Percentiles rank a stretch among this genome's conserved stretches.
Conservation (phyloP, 2,113 vertebrate species). For the Chroicocephalus ridibundus region DNA sequence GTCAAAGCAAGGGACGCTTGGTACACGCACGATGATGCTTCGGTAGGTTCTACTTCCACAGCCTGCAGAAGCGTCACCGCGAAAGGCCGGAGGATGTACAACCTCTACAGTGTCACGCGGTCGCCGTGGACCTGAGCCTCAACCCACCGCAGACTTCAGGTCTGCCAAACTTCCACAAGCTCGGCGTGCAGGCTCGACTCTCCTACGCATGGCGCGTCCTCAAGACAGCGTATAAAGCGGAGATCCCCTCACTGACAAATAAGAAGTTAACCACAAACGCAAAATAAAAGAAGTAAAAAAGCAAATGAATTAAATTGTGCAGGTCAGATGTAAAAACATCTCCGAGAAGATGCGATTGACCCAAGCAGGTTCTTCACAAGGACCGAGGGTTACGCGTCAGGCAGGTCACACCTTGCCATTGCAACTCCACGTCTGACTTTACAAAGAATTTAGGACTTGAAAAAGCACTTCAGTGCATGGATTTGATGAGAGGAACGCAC, state of each 20-base stretch:
- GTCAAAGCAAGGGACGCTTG: not conserved
- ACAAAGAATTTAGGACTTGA: not conserved
- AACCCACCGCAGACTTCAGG: not conserved
- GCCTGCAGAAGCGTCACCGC: not conserved
- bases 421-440: not conserved
- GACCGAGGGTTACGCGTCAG: not conserved
- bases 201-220: not conserved
- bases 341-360: not conserved
- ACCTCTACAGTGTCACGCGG: not conserved
- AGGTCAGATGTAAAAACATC: not conserved
- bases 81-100: not conserved
- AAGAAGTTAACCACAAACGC: not conserved
- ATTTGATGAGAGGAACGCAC: not conserved
- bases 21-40: not conserved
- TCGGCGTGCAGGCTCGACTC: rapidly evolving
- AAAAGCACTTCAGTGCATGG: not conserved
- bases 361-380: not conserved
- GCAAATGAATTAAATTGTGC: not conserved
- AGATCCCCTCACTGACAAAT: not conserved
- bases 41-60: not conserved
- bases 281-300: not conserved
- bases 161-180: not conserved
- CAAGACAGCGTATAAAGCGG: not conserved
- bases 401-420: not conserved
- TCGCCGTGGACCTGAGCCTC: not conserved